Percentiles rank a stretch among this genome's conserved stretches.
These are phyloP conservation scores for Drosophila nigromelanica DNA, from an alignment of 1,140 invertebrate genomes.

Conservation along the genomic window DNA sequence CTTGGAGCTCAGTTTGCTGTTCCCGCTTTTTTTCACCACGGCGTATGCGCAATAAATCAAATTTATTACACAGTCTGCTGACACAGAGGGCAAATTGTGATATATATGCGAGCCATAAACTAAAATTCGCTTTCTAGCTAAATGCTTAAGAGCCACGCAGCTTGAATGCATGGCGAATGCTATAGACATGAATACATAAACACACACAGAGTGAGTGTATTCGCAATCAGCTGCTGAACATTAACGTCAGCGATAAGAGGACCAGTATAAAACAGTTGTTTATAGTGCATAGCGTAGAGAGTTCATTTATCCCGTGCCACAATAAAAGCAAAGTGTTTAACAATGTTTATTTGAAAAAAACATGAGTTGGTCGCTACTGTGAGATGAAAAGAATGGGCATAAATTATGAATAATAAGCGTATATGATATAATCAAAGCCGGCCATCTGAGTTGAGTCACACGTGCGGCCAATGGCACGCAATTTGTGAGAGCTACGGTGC, in stretches of 20 bases:
- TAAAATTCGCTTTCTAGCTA: constrained; percentile 23
- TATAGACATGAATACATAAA: not conserved
- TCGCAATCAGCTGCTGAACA: constrained; percentile 10
- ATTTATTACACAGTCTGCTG: constrained; percentile 30
- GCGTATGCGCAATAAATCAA: constrained; percentile 36
- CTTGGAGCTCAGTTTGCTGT: constrained; percentile 1
- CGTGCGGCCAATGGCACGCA: constrained; percentile 1
- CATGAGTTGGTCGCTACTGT: constrained; percentile 3
- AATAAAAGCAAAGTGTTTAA: constrained; percentile 13
- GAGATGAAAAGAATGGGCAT: not conserved
- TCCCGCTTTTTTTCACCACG: constrained; percentile 3
- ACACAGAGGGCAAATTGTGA: constrained; percentile 25
- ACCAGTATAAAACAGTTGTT: constrained; percentile 17
- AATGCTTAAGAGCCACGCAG: constrained; percentile 10
- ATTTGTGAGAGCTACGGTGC: not conserved
- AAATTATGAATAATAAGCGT: not conserved
- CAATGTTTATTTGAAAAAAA: constrained; percentile 1
- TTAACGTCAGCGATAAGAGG: constrained; percentile 29
- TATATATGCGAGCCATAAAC: constrained; percentile 22
- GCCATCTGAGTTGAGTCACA: constrained; percentile 1
- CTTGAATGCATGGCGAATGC: constrained; percentile 9
- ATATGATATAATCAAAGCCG: constrained; percentile 8
- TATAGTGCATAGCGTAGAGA: constrained; percentile 10
- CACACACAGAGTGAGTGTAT: not conserved
- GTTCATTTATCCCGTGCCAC: constrained; percentile 32